phyloP scores from a whole-genome alignment of 2,113 vertebrate species.

The Mus spicilegus region DNA sequence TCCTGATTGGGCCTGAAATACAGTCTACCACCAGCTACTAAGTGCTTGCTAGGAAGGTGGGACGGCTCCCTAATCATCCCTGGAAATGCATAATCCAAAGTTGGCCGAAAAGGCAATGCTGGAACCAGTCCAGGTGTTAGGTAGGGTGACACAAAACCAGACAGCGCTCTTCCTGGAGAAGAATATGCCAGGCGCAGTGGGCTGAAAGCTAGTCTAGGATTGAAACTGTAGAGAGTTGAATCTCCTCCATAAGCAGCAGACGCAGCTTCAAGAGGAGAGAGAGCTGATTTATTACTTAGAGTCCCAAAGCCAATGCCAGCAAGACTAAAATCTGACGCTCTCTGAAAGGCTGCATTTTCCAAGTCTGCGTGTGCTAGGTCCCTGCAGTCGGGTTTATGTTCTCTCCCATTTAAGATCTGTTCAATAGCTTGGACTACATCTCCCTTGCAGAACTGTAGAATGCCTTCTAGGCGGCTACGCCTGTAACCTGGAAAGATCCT shows the following conservation, averaged over 20 bases:
- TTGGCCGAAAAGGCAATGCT: constrained; percentile 88
- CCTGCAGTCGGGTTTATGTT: constrained; percentile 79
- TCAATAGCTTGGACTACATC: constrained; percentile 94
- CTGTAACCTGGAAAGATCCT: constrained; percentile 92
- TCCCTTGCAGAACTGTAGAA: constrained; percentile 89
- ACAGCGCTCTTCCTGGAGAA: constrained; percentile 85
- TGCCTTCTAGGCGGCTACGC: constrained; percentile 87
- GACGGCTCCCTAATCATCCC: constrained; percentile 89
- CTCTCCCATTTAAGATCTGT: constrained; percentile 88
- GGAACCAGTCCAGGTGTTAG: constrained; percentile 90
- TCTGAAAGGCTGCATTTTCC: constrained; percentile 70
- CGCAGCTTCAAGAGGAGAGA: constrained; percentile 89
- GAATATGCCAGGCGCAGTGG: constrained; percentile 90
- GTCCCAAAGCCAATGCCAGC: constrained; percentile 82
- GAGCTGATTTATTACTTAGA: constrained; percentile 89
- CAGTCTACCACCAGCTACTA: constrained; percentile 83
- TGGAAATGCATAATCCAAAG: constrained; percentile 89
- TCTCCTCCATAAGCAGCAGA: constrained; percentile 77
- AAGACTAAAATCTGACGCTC: constrained; percentile 81
- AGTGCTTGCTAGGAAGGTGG: constrained; percentile 88
- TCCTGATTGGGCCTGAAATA: constrained; percentile 86
- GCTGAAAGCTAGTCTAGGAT: constrained; percentile 88
- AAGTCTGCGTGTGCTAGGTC: constrained; percentile 66
- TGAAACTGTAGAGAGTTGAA: constrained; percentile 86
- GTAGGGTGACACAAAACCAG: constrained; percentile 90